phyloP scores from a whole-genome alignment of 64 coral and sea anemone genomes.

The Porites australiensis region DNA sequence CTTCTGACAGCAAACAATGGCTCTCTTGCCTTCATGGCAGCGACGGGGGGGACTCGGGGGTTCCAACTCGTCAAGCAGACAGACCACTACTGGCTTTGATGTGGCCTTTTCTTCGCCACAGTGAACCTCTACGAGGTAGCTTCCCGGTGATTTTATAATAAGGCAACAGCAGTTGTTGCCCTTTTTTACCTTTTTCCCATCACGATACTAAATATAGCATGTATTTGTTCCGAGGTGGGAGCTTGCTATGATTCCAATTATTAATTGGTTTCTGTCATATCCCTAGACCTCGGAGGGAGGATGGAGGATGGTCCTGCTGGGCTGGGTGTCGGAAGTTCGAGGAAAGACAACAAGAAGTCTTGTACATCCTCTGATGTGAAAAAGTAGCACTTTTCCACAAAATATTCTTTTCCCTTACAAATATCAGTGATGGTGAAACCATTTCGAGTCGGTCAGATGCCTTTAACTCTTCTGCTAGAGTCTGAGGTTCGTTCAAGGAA shows the following conservation, averaged over 20 bases:
- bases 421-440: conserved; percentile 34
- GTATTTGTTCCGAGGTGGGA: not conserved
- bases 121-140: conserved; percentile 46
- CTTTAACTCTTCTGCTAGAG: not conserved
- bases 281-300: conserved; percentile 12
- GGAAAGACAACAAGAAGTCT: conserved; percentile 19
- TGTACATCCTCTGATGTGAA: not conserved
- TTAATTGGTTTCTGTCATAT: not conserved
- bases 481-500: not conserved
- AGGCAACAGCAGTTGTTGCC: conserved; percentile 18
- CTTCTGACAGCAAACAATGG: no score
- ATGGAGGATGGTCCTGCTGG: not conserved
- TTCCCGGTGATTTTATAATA: conserved; percentile 34
- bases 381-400: not conserved
- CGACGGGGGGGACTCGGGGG: not conserved
- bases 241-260: not conserved
- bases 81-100: conserved; percentile 39
- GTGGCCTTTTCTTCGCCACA: not conserved
- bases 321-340: not conserved
- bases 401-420: conserved; percentile 35
- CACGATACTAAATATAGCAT: conserved; percentile 57
- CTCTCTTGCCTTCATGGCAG: no score
- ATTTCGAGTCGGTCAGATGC: conserved; percentile 22
- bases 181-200: conserved; percentile 27
- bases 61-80: not conserved